Base-by-base conservation (phyloP, 2,797 vertebrate species). In the Monodelphis domestica region DNA sequence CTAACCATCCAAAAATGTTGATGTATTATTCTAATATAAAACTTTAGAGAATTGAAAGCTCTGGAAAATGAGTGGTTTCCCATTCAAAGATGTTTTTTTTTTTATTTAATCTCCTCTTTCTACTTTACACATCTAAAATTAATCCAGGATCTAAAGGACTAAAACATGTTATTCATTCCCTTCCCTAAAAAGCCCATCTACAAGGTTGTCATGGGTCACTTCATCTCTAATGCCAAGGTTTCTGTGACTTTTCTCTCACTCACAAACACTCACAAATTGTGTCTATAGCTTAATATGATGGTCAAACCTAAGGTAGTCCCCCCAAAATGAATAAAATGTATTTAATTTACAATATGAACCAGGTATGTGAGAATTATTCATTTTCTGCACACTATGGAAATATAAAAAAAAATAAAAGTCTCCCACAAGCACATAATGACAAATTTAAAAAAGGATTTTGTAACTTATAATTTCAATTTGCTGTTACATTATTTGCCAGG, bases 111-210 rank as follows among this genome's bases (percentile, higher is more conserved):
- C 15, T 87, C 17, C 38, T 89, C 30, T 84, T 91, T 70, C 95
- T 78, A 88, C 54, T 84, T 95, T 90, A 95, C 89, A 84, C 89
- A 87, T 54, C 26, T 88, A 87, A 94, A n/a, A 78, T 78, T 9
- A 45, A 78, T 78, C 21, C 12, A n/a, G 29, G 29, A n/a, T 15
- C 9, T 14, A 70, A 63, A 78, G n/a, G 6, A 17, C n/a, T 45
- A 17, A 1, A 21, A 21, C 3, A 45, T 45, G 78, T 78, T 0
- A 78, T 38, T 14, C 14, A 78, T 12, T 45, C 45, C 17, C 63
- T 78, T 78, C n/a, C 5, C n/a, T 70, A 38, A 70, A 33, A 17
- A 9, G 1, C n/a, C 12, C 12, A n/a, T 70, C n/a, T n/a, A 70
- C n/a, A n/a, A 70, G n/a, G n/a, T 17, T 21, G 10, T 70, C 15